Percentiles rank a stretch among this genome's conserved stretches.
Conservation (phyloP, 2,888 invertebrate species). For the Brenthis ino region DNA sequence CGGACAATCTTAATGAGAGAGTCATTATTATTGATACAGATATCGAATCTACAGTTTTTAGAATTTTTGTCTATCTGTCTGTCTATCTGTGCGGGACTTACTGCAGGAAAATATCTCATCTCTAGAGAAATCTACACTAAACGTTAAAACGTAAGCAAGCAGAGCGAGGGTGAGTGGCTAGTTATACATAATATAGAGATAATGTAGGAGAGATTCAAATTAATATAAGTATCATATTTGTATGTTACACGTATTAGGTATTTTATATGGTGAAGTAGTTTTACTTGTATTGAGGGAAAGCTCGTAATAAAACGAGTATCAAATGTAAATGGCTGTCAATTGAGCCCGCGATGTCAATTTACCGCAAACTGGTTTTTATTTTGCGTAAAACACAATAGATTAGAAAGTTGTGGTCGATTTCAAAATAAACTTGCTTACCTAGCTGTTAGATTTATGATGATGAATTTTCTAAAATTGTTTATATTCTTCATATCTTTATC, state of each 20-base stretch:
- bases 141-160: too few relatives aligned
- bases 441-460: too few relatives aligned
- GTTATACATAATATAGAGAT: not conserved
- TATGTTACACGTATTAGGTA: not conserved
- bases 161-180: not conserved
- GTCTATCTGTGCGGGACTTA: too few relatives aligned
- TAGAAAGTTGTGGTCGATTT: conserved; percentile 36
- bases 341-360: conserved; percentile 27
- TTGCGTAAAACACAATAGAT: conserved; percentile 39
- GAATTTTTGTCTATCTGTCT: too few relatives aligned
- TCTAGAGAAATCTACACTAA: too few relatives aligned
- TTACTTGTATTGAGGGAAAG: conserved; percentile 14
- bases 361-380: conserved; percentile 31
- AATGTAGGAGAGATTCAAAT: not conserved
- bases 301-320: conserved; percentile 17
- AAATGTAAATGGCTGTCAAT: conserved; percentile 20
- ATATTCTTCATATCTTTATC: too few relatives aligned
- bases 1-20: too few relatives aligned
- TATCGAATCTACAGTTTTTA: too few relatives aligned
- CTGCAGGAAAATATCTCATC: too few relatives aligned
- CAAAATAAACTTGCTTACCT: conserved; percentile 19
- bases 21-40: too few relatives aligned
- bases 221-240: not conserved
- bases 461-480: too few relatives aligned
- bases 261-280: conserved; percentile 12